Percentiles rank a stretch among this genome's conserved stretches.
Evolutionary conservation across 1,140 invertebrate species (phyloP).

Genomic region (Tigriopus japonicus): DNA sequence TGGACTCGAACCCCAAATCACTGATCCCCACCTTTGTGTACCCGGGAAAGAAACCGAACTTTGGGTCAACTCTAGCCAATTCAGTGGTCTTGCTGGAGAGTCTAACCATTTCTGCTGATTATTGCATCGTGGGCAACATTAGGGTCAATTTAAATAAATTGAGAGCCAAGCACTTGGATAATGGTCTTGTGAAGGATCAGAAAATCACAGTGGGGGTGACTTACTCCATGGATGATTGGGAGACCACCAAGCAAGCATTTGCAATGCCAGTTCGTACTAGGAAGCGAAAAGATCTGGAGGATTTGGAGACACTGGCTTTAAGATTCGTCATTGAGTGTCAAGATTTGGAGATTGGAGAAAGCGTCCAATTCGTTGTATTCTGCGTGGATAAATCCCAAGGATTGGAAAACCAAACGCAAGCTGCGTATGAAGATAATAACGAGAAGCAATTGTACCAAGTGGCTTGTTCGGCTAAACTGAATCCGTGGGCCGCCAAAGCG

Average conservation of each 20-base stretch:
- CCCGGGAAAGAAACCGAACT: neutral
- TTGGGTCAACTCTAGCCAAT: neutral
- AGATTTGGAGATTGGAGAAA: neutral
- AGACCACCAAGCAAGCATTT: neutral
- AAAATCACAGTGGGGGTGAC: neutral
- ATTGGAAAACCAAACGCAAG: neutral
- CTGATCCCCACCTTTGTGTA: neutral
- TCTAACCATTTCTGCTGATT: neutral
- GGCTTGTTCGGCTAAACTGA: slow-evolving; percentile 2
- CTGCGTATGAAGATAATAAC: neutral
- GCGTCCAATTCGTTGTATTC: too few species aligned
- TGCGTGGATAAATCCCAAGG: too few species aligned
- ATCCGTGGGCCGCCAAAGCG: slow-evolving; percentile 4
- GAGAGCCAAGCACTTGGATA: neutral
- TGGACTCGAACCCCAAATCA: neutral
- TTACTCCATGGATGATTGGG: neutral
- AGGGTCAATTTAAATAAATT: neutral
- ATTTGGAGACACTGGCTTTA: neutral
- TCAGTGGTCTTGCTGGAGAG: neutral
- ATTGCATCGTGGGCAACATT: neutral
- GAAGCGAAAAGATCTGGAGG: neutral
- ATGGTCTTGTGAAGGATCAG: neutral
- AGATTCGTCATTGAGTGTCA: neutral
- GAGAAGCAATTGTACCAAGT: neutral
- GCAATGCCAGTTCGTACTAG: neutral